These are phyloP conservation scores for Agapornis canus DNA, from an alignment of 2,797 vertebrate genomes.

Conservation along the genomic window DNA sequence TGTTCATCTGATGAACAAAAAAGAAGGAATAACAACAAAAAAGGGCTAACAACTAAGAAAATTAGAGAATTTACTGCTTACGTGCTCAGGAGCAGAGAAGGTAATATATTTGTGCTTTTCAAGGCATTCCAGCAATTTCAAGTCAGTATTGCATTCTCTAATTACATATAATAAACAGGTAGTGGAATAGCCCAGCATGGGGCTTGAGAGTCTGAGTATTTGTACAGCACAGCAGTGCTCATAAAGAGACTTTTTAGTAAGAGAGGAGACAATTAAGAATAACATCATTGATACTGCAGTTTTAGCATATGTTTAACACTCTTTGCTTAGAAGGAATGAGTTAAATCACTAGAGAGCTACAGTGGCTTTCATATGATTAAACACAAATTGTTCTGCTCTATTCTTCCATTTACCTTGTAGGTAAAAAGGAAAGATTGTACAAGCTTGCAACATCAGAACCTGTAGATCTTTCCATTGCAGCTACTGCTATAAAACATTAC, in stretches of 20 bases:
- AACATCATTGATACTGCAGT: conserved; percentile 1
- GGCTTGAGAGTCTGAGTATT: conserved; percentile 19
- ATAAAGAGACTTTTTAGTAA: conserved; percentile 53
- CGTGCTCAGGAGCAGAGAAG: background rate
- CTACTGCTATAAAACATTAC: background rate
- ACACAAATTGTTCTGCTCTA: conserved; percentile 45
- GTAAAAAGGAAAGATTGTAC: background rate
- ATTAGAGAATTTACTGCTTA: background rate
- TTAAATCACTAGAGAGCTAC: conserved; percentile 36
- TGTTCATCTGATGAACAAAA: background rate
- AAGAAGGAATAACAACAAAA: background rate
- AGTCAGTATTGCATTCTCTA: conserved; percentile 29
- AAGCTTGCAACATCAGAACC: background rate
- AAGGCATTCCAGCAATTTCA: conserved; percentile 15
- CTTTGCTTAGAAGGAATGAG: conserved; percentile 34
- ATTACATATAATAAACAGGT: conserved; percentile 65
- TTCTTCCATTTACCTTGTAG: conserved; percentile 37
- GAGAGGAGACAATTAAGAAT: conserved; percentile 60
- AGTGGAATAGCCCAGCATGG: conserved; percentile 63
- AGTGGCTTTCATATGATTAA: conserved; percentile 56
- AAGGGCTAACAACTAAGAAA: conserved; percentile 11
- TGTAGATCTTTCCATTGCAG: background rate
- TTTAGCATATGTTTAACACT: conserved; percentile 17
- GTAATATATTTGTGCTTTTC: conserved; percentile 14
- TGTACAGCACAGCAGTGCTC: background rate